Base-by-base conservation (phyloP, 1,140 invertebrate genomes). In the Pseudomyrmex dendroicus region DNA sequence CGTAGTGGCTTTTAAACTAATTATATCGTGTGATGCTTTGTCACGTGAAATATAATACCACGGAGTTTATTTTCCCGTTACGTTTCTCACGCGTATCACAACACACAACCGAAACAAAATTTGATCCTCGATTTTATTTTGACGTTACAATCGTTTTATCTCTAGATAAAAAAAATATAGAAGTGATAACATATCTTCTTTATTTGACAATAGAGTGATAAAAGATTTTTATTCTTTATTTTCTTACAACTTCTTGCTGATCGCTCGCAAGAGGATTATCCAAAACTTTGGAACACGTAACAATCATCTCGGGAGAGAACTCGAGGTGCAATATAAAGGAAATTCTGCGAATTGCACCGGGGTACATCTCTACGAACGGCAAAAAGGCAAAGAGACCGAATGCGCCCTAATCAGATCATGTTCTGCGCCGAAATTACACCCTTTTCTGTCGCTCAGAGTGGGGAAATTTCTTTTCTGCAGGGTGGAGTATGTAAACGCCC, bases 391-490 rank as follows among this genome's bases (percentile, higher is more conserved):
- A n/a, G 44, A 25, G 44, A 13, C 54, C 76, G 35, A n/a, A 80
- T 61, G 17, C n/a, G 54, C 73, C 13, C 76, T 72, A 72, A 77
- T 77, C 76, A 59, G 66, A 80, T 25, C n/a, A 25, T 70, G 66
- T 80, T 48, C 20, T 35, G 67, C 22, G 66, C 59, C 44, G 66
- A 35, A 80, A 80, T 80, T 70, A 72, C 74, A 70, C 54, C n/a
- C 20, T 25, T 35, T 35, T 25, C 64, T 46, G 46, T 72, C 44
- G 66, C 76, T 44, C 54, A 64, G 54, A 1, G 7, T 35, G 35
- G 76, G 54, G 66, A 80, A 80, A 80, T 72, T 70, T 70, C 76
- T 80, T 80, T 72, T 68, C 20, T 12, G 22, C 20, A 15, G 67
- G 20, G 12, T 59, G 17, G 72, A 68, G 35, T 67, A 52, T 77